phyloP scores from a whole-genome alignment of 2,797 vertebrate species.

The Myoxocephalus aenaeus region DNA sequence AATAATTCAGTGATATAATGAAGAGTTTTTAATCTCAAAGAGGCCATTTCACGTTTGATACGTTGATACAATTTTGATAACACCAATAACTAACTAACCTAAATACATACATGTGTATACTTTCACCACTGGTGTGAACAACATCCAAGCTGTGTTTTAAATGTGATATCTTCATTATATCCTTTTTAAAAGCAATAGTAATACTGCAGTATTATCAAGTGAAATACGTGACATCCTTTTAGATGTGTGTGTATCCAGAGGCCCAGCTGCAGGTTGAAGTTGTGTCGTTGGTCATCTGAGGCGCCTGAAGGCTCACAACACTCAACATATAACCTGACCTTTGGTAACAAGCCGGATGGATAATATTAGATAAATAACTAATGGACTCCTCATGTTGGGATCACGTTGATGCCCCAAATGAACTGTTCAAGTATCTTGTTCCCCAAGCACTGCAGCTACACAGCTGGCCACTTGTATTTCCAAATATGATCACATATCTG shows the following conservation, averaged over 20 bases:
- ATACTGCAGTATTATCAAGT: neutral
- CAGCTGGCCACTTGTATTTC: constrained; percentile 13
- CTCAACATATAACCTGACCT: constrained; percentile 42
- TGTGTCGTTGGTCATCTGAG: neutral
- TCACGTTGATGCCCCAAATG: constrained; percentile 16
- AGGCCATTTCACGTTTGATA: neutral
- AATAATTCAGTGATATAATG: neutral
- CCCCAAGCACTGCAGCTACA: constrained; percentile 7
- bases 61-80: no score
- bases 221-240: neutral
- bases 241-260: neutral
- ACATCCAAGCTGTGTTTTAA: neutral
- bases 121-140: neutral
- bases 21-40: neutral
- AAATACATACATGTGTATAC: no score
- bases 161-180: neutral
- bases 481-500: neutral
- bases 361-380: constrained; percentile 50
- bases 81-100: no score
- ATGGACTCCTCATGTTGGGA: constrained; percentile 68
- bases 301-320: constrained; percentile 6
- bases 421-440: constrained; percentile 20
- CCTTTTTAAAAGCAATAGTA: neutral
- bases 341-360: constrained; percentile 44
- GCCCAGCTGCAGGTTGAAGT: constrained; percentile 9